A percentile compares a stretch with the other conserved stretches of the same genome.
phyloP scores from a whole-genome alignment of 2,888 invertebrate species.

The Ephialtes manifestator region DNA sequence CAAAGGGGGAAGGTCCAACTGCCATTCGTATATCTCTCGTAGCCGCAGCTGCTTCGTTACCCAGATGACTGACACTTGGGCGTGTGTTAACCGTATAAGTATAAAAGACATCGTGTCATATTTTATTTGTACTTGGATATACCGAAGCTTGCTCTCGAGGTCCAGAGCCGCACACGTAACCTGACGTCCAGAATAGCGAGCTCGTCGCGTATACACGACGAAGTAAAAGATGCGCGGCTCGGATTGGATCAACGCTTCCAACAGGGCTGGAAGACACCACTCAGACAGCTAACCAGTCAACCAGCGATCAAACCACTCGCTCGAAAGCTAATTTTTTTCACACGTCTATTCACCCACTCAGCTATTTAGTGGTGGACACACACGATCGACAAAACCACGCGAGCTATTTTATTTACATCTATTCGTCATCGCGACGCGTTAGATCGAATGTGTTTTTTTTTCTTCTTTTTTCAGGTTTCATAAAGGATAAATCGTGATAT shows the following conservation, averaged over 20 bases:
- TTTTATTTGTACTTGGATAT: slow-evolving; percentile 69
- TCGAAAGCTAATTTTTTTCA: slow-evolving; percentile 41
- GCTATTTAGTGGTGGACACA: slow-evolving; percentile 25
- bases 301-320: slow-evolving; percentile 40
- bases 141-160: slow-evolving; percentile 44
- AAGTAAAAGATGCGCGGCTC: slow-evolving; percentile 48
- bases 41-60: slow-evolving; percentile 67
- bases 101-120: slow-evolving; percentile 71
- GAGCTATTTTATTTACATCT: neutral
- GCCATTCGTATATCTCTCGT: slow-evolving; percentile 53
- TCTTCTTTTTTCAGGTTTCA: slow-evolving; percentile 17
- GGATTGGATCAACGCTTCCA: slow-evolving; percentile 55
- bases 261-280: slow-evolving; percentile 32
- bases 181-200: slow-evolving; percentile 46
- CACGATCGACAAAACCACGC: neutral
- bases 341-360: slow-evolving; percentile 26
- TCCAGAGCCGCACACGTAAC: slow-evolving; percentile 37
- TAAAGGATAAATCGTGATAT: slow-evolving; percentile 56
- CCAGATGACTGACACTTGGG: slow-evolving; percentile 71
- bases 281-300: slow-evolving; percentile 24
- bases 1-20: slow-evolving; percentile 55
- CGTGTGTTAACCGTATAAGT: slow-evolving; percentile 68
- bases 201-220: slow-evolving; percentile 17
- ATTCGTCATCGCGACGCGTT: slow-evolving; percentile 24
- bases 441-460: neutral